Conservation (phyloP, 2,797 vertebrate genomes). For the Anomalospiza imberbis region DNA sequence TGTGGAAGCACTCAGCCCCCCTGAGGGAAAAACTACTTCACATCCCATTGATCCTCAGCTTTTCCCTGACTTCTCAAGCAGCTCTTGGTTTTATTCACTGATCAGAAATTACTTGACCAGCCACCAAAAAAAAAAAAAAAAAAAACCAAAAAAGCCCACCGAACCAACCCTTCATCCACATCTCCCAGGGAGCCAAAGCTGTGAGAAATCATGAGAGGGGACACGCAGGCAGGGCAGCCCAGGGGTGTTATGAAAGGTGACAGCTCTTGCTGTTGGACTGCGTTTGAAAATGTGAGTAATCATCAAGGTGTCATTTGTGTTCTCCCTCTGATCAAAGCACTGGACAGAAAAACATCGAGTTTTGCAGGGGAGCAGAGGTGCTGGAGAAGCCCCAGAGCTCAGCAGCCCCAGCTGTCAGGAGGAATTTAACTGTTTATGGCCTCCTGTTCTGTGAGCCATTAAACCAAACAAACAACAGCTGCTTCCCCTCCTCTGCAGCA, state of each 20-base stretch:
- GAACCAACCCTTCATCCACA: not conserved
- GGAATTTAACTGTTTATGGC: conserved; percentile 44
- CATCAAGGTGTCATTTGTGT: conserved; percentile 54
- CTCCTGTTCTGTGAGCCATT: not conserved
- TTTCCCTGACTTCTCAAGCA: not conserved
- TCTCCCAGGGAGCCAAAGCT: not conserved
- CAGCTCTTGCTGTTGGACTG: conserved; percentile 24
- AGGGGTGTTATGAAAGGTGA: not conserved
- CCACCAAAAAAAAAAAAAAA: not conserved
- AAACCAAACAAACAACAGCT: conserved; percentile 47
- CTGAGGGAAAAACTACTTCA: not conserved
- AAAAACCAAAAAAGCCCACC: not conserved
- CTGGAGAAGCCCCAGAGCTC: not conserved
- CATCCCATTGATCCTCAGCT: not conserved
- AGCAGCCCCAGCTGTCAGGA: conserved; percentile 16
- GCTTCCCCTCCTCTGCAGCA: not conserved
- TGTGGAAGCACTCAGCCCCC: not conserved
- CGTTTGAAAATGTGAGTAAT: conserved; percentile 61
- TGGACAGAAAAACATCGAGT: not conserved
- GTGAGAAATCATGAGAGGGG: not conserved
- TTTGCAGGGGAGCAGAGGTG: not conserved
- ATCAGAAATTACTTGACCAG: not conserved
- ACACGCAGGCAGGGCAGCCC: not conserved
- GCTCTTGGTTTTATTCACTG: not conserved
- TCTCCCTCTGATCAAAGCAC: not conserved